Evolutionary conservation across 2,797 vertebrate genomes (phyloP), one percentile per base, ranked within the genome.

Genomic region (Tapirus indicus): DNA sequence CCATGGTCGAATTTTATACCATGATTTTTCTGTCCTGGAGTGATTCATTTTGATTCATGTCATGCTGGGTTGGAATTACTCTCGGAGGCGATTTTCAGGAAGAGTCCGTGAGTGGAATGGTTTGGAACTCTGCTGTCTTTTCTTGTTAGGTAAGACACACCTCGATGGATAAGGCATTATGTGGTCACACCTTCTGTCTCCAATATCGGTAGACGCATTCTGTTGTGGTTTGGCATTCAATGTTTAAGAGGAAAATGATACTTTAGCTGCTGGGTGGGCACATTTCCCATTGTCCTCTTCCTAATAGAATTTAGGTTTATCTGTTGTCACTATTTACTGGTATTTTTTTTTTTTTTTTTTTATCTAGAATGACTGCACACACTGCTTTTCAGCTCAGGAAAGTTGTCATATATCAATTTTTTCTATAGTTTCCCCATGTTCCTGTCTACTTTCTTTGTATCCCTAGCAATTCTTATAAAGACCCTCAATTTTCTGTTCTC

Each of bases 41-140:
- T 64, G 60, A 0, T 38, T 21, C 12, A 38, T 9, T 35, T 38
- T n/a, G n/a, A n/a, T n/a, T 54, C 64, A 8, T 3, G 23, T 4
- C 4, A 0, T 4, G 18, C 56, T 5, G 4, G 14, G 10, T 21
- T 54, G 77, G 35, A 66, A 35, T 2, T 35, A 21, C 47, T 44
- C 77, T 54, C n/a, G 10, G 21, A n/a, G 21, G 8, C 5, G 7
- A 4, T 23, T 47, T 35, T 56, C 49, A 13, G 9, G 78, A 56
- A 29, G 4, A n/a, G 17, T 10, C 12, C 23, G 0, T 1, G 35
- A 20, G 32, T 16, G 23, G 49, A 44, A 0, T 12, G 0, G 0
- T 18, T 44, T 29, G 20, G 29, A 32, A 35, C 18, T 23, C 17
- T 1, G 29, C 29, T 74, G 21, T 29, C n/a, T 47, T 12, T 44